A percentile compares a stretch with the other conserved stretches of the same genome.
Conservation (phyloP, 2,888 invertebrate genomes). For the Leucophenga montana region DNA sequence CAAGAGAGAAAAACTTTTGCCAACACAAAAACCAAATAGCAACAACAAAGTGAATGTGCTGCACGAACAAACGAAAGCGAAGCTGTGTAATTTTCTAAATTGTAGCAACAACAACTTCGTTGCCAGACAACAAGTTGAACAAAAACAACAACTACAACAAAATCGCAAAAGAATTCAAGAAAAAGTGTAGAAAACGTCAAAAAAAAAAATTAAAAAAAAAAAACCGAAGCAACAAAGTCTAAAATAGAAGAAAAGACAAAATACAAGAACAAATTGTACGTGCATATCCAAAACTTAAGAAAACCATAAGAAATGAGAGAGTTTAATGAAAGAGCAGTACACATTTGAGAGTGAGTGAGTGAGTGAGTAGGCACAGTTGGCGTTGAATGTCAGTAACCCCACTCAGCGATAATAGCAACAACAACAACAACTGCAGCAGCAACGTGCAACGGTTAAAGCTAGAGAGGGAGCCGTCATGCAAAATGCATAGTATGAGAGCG, state of each 20-base stretch:
- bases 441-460: neutral
- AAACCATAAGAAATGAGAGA: neutral
- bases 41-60: neutral
- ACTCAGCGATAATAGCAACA: slow-evolving; percentile 53
- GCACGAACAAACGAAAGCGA: neutral
- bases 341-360: too few relatives aligned
- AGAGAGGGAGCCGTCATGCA: neutral
- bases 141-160: neutral
- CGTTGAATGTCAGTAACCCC: slow-evolving; percentile 67
- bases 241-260: neutral
- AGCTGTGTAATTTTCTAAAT: neutral
- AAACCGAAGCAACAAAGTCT: slow-evolving; percentile 4
- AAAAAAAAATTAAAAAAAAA: slow-evolving; percentile 1
- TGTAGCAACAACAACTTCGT: neutral
- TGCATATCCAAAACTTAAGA: slow-evolving; percentile 10
- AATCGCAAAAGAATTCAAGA: slow-evolving; percentile 12
- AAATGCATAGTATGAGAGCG: slow-evolving; percentile 1
- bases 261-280: neutral
- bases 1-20: neutral
- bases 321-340: neutral
- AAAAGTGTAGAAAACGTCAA: slow-evolving; percentile 1
- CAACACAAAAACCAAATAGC: neutral
- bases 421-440: slow-evolving; percentile 29
- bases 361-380: neutral
- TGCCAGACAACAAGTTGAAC: too few relatives aligned